Base-by-base conservation (phyloP, 2,113 vertebrate genomes). In the Montifringilla adamsi region DNA sequence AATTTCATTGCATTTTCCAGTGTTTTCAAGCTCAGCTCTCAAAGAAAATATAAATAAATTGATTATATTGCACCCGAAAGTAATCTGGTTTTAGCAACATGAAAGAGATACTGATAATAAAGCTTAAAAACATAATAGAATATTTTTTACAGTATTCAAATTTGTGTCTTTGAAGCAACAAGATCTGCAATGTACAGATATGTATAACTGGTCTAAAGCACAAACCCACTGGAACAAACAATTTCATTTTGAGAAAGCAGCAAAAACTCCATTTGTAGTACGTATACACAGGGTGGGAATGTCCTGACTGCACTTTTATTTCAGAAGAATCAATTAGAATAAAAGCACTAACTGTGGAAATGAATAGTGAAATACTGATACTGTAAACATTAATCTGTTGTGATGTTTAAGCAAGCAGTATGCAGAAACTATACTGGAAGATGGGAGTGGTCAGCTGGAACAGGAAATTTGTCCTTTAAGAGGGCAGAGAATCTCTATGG, bases 71-170 rank as follows among this genome's bases (percentile, higher is more conserved):
- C 18, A 87, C 46, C 37, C 56, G 79, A 81, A 91, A 90, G 10
- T 60, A 62, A 80, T 67, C 35, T 19, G 33, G 15, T 58, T 78
- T 84, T 75, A 89, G 69, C 15, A 86, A 10, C 46, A 37, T 58
- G 31, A 53, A 94, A 90, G 33, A 67, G 11, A 58, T 46, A 55
- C 31, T 86, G 33, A 79, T 37, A 78, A 75, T 28, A 91, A 93
- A 44, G 37, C 43, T 80, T 73, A 58, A 82, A 76, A 11, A 47
- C 6, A 16, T 55, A 55, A 83, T 7, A 55, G 4, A 75, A 10
- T 22, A 33, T 64, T 53, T 91, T 89, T 60, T 62, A 4, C 33
- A 69, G 33, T 50, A 78, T 90, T 84, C 47, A 78, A 30, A 90
- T 81, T 37, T 46, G 14, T 0, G 47, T 46, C 75, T 86, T 87